These are phyloP conservation scores for Drosophila picticornis DNA, from an alignment of 2,888 invertebrate species.

Conservation along the genomic window DNA sequence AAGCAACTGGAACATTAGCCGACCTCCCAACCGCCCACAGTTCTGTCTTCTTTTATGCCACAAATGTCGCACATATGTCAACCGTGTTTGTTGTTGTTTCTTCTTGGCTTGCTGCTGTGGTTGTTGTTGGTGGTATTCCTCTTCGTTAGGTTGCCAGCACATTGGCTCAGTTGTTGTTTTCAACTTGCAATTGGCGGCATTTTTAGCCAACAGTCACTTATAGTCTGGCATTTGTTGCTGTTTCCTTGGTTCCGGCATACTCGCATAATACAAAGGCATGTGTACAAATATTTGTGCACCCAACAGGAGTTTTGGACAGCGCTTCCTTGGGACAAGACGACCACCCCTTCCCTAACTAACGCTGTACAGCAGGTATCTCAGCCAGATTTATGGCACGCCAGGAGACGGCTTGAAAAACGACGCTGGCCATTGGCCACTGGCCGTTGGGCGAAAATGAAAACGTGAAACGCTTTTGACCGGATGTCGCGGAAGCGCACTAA, in stretches of 20 bases:
- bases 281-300: conserved; percentile 52
- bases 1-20: conserved; percentile 83
- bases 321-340: conserved; percentile 37
- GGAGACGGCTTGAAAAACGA: conserved; percentile 47
- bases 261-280: conserved; percentile 39
- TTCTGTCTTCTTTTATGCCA: conserved; percentile 51
- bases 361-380: conserved; percentile 18
- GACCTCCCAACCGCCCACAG: conserved; percentile 36
- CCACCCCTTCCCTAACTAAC: conserved; percentile 5
- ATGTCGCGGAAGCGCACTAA: conserved; percentile 79
- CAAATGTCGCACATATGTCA: conserved; percentile 81
- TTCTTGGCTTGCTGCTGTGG: conserved; percentile 15
- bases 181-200: conserved; percentile 72
- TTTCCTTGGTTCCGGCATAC: conserved; percentile 62
- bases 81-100: conserved; percentile 33
- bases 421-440: conserved; percentile 48
- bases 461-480: conserved; percentile 82
- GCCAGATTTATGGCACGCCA: conserved; percentile 76
- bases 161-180: conserved; percentile 45
- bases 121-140: conserved; percentile 22
- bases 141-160: conserved; percentile 59
- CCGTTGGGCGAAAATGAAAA: conserved; percentile 75
- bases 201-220: conserved; percentile 60
- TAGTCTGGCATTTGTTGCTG: conserved; percentile 59
- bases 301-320: conserved; percentile 27